A percentile compares a stretch with the other conserved stretches of the same genome.
Evolutionary conservation across 2,113 vertebrate genomes (phyloP).

Genomic region (Heteronetta atricapilla): DNA sequence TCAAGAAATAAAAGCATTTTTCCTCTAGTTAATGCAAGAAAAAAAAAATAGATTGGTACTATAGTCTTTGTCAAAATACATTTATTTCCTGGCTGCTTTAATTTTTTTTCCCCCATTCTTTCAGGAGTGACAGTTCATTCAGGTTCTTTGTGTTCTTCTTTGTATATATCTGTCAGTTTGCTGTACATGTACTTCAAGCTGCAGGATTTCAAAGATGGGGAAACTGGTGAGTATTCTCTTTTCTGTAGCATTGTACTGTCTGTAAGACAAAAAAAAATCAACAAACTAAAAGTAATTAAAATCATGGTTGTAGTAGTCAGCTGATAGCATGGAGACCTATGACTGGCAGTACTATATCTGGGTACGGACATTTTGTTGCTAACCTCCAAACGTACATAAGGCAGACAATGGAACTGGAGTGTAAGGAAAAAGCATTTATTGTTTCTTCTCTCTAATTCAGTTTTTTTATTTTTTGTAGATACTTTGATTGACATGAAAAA

Average conservation of each 20-base stretch:
- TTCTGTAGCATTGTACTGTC: background rate
- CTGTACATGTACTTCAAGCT: constrained; percentile 91
- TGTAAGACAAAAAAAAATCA: background rate
- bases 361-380: background rate
- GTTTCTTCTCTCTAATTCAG: background rate
- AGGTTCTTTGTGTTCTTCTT: constrained; percentile 99
- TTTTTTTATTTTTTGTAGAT: background rate
- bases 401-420: background rate
- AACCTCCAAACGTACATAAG: background rate
- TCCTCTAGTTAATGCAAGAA: background rate
- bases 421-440: background rate
- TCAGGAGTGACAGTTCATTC: constrained; percentile 98
- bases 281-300: background rate
- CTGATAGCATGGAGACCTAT: background rate
- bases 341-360: background rate
- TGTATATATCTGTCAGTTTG: constrained; percentile 97
- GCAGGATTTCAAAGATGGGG: constrained; percentile 95
- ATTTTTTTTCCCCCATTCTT: background rate
- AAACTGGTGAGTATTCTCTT: constrained; percentile 84
- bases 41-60: background rate
- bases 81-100: background rate
- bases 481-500: background rate
- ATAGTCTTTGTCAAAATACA: background rate
- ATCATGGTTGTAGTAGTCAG: background rate
- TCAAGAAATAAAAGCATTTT: background rate